Percentiles rank a stretch among this genome's conserved stretches.
Conservation (phyloP, 2,113 vertebrate species). For the Glareola pratincola region DNA sequence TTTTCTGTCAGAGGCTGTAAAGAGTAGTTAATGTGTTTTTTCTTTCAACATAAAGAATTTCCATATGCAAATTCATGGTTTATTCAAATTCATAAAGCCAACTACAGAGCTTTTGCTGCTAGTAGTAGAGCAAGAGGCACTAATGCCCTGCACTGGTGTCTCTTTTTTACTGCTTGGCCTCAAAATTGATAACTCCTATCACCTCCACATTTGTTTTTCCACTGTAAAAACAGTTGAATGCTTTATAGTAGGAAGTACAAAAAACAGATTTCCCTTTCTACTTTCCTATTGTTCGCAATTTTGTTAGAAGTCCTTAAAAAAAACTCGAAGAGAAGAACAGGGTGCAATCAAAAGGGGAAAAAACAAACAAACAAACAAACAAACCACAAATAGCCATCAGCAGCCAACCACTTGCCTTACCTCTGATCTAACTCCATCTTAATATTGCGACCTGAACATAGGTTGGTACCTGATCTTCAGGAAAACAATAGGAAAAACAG, state of each 20-base stretch:
- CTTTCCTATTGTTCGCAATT: background rate
- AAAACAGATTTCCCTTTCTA: background rate
- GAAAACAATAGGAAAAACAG: background rate
- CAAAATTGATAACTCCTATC: background rate
- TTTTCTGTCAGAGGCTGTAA: conserved; percentile 37
- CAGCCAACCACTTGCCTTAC: background rate
- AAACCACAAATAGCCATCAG: background rate
- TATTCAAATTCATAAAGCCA: conserved; percentile 17
- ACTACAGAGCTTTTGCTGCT: background rate
- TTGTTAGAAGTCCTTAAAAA: background rate
- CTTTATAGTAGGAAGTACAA: background rate
- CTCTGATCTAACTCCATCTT: background rate
- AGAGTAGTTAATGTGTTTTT: background rate
- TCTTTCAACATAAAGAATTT: background rate
- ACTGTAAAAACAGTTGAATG: background rate
- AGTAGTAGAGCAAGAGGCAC: background rate
- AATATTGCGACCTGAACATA: background rate
- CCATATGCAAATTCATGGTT: conserved; percentile 1
- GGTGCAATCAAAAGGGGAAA: background rate
- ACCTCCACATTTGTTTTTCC: background rate
- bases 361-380: background rate
- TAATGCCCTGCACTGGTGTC: background rate
- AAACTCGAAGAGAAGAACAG: background rate
- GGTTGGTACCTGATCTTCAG: background rate
- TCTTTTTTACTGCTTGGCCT: background rate